These are phyloP conservation scores for Limanda limanda DNA, from an alignment of 2,113 vertebrate species.

Conservation along the genomic window DNA sequence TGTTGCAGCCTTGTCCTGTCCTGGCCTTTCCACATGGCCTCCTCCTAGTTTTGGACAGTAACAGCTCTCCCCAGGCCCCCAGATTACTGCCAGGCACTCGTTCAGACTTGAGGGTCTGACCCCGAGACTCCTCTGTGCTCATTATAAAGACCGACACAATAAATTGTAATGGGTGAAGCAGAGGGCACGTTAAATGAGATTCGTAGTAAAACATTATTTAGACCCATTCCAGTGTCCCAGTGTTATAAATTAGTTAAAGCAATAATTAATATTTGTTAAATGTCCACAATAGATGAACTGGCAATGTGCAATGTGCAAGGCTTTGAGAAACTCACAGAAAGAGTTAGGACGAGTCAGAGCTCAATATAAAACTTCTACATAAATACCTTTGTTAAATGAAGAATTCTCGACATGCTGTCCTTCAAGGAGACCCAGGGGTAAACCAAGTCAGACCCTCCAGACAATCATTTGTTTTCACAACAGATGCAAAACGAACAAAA, in stretches of 20 bases:
- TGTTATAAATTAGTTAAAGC: neutral
- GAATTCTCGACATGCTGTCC: too few species aligned
- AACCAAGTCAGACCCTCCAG: too few species aligned
- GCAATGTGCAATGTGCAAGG: neutral
- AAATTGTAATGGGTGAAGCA: slow-evolving; percentile 16
- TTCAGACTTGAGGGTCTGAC: slow-evolving; percentile 28
- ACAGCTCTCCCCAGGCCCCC: slow-evolving; percentile 18
- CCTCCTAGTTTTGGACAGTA: slow-evolving; percentile 37
- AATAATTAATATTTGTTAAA: neutral
- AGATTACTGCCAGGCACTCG: slow-evolving; percentile 31
- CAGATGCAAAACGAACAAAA: too few species aligned
- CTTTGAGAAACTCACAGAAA: too few species aligned
- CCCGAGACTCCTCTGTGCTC: slow-evolving; percentile 8
- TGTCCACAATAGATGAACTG: neutral
- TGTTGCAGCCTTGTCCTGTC: slow-evolving; percentile 40
- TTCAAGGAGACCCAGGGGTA: too few species aligned
- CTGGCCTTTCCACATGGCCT: slow-evolving; percentile 44
- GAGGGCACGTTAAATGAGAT: slow-evolving; percentile 18
- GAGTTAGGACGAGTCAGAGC: too few species aligned
- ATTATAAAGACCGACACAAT: slow-evolving; percentile 24
- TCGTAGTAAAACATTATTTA: slow-evolving; percentile 15
- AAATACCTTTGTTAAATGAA: too few species aligned
- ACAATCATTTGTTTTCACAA: too few species aligned
- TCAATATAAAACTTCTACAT: too few species aligned
- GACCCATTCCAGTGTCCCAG: neutral